Conservation (phyloP, 2,888 invertebrate genomes). For the Drosophila multiciliata region DNA sequence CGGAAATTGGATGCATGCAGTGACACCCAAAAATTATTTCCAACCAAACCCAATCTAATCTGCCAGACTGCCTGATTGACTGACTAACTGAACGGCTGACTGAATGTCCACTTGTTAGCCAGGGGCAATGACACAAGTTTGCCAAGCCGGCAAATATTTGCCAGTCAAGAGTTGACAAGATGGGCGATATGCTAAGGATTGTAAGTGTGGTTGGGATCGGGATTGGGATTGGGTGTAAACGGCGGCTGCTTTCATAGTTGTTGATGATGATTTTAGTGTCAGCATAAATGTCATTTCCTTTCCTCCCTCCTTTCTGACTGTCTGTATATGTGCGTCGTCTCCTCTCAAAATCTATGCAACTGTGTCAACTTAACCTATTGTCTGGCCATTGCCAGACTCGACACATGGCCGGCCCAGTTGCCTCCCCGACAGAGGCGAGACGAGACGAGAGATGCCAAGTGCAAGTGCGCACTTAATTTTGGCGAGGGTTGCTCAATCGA, state of each 20-base stretch:
- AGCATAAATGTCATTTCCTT: constrained; percentile 69
- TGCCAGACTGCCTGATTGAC: not conserved
- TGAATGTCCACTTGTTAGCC: constrained; percentile 25
- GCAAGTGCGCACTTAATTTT: constrained; percentile 23
- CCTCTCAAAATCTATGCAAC: constrained; percentile 45
- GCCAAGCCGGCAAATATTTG: constrained; percentile 70
- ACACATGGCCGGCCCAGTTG: constrained; percentile 2
- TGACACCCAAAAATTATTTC: constrained; percentile 22
- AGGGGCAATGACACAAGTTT: constrained; percentile 64
- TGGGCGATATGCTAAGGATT: not conserved
- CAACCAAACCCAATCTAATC: not conserved
- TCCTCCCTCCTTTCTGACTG: not conserved
- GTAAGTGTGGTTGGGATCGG: not conserved
- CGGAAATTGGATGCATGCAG: constrained; percentile 63
- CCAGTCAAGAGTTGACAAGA: constrained; percentile 41
- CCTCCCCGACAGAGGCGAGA: not conserved
- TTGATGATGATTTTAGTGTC: constrained; percentile 73
- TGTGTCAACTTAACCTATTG: constrained; percentile 64
- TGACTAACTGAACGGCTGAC: not conserved
- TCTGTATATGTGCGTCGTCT: not conserved
- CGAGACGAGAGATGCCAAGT: constrained; percentile 25
- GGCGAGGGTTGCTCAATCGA: constrained; percentile 17
- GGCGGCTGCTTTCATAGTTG: constrained; percentile 32
- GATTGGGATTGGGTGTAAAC: not conserved
- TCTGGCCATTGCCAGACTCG: constrained; percentile 54